Percentiles rank a stretch among this genome's conserved stretches.
Evolutionary conservation across 2,888 invertebrate species (phyloP).

Genomic region (Archips crataeganus): DNA sequence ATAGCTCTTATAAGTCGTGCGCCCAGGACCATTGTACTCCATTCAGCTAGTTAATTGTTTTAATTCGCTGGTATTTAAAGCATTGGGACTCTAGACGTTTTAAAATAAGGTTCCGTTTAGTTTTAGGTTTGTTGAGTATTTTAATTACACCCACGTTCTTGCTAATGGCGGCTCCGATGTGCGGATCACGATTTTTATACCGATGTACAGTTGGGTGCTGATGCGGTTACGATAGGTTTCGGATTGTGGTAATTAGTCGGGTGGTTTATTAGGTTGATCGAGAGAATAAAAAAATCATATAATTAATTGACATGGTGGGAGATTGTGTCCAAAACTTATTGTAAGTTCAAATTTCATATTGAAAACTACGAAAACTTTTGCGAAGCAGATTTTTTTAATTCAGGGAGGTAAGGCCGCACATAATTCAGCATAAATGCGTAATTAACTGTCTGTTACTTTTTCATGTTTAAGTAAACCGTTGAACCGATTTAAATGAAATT

Average conservation of each 20-base stretch:
- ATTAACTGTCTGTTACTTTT: too few species aligned
- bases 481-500: too few species aligned
- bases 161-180: conserved; percentile 76
- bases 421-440: too few species aligned
- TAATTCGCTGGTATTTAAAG: conserved; percentile 65
- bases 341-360: neutral
- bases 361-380: too few species aligned
- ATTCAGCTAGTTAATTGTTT: conserved; percentile 83
- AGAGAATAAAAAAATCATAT: neutral
- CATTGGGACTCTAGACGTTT: conserved; percentile 16
- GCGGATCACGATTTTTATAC: conserved; percentile 71
- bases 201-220: conserved; percentile 66
- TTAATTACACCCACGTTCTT: conserved; percentile 81
- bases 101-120: conserved; percentile 18
- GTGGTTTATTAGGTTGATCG: neutral
- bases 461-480: too few species aligned
- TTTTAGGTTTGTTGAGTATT: conserved; percentile 70
- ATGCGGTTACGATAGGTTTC: conserved; percentile 52
- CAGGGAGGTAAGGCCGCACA: too few species aligned
- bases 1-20: conserved; percentile 64
- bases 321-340: neutral
- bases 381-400: too few species aligned
- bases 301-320: too few species aligned
- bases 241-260: conserved; percentile 11
- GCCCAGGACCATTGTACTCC: conserved; percentile 76